These are phyloP conservation scores for Autographa gamma DNA, from an alignment of 2,888 invertebrate genomes.

Conservation along the genomic window DNA sequence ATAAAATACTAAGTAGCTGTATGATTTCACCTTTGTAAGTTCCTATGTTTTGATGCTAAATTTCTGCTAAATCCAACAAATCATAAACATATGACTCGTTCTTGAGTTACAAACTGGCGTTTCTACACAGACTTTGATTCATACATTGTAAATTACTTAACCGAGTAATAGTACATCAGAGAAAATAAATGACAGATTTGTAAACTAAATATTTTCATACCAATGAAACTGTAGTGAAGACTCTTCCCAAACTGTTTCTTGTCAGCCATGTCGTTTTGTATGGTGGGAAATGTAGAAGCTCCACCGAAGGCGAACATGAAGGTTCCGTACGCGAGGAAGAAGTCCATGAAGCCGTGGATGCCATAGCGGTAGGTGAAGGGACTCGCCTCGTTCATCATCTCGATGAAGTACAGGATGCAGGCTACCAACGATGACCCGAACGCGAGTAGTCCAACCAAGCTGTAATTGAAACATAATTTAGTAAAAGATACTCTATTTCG, in stretches of 20 bases:
- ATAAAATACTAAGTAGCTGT: too few relatives aligned
- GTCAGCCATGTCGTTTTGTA: slow-evolving; percentile 93
- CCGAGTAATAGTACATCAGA: too few relatives aligned
- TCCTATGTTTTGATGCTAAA: too few relatives aligned
- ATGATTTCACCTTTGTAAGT: too few relatives aligned
- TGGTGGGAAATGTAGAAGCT: slow-evolving; percentile 93
- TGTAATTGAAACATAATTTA: too few relatives aligned
- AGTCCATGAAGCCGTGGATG: slow-evolving; percentile 89
- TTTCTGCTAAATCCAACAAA: too few relatives aligned
- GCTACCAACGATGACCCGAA: slow-evolving; percentile 90
- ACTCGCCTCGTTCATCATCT: slow-evolving; percentile 88
- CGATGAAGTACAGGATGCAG: slow-evolving; percentile 90
- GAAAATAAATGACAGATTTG: not conserved
- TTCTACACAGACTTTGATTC: too few relatives aligned
- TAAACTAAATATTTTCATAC: slow-evolving; percentile 76
- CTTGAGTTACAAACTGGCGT: too few relatives aligned
- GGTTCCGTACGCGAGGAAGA: slow-evolving; percentile 92
- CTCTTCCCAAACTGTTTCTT: slow-evolving; percentile 91
- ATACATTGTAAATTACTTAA: too few relatives aligned
- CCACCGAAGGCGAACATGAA: slow-evolving; percentile 93
- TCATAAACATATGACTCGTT: too few relatives aligned
- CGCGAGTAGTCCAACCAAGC: slow-evolving; percentile 90
- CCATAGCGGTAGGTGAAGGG: slow-evolving; percentile 83
- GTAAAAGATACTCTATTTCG: too few relatives aligned
- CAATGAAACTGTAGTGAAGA: slow-evolving; percentile 89